A percentile compares a stretch with the other conserved stretches of the same genome.
These are phyloP conservation scores for Candidula unifasciata DNA, from an alignment of 2,888 invertebrate species.

Conservation along the genomic window DNA sequence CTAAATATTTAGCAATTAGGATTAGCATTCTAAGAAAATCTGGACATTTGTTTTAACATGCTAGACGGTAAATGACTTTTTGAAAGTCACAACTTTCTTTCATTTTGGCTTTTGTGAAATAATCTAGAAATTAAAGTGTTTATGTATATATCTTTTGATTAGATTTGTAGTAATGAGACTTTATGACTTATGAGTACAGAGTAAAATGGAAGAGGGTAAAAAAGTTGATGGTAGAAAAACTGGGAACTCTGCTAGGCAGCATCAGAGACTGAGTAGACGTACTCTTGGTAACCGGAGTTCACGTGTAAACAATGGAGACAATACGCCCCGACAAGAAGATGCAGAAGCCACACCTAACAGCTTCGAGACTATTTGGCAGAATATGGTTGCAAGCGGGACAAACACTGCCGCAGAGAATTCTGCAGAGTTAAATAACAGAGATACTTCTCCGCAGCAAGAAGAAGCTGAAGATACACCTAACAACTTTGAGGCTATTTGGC, in stretches of 20 bases:
- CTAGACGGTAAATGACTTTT: too few relatives aligned
- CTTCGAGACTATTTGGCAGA: not conserved
- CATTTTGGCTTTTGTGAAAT: too few relatives aligned
- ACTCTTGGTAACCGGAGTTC: conserved; percentile 3
- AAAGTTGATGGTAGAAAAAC: not conserved
- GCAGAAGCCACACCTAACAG: not conserved
- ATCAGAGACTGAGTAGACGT: not conserved
- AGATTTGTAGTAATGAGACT: not conserved
- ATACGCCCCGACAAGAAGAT: not conserved
- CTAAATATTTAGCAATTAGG: too few relatives aligned
- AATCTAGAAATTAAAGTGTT: too few relatives aligned
- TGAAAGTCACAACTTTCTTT: too few relatives aligned
- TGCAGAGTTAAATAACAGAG: too few relatives aligned
- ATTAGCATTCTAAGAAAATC: too few relatives aligned
- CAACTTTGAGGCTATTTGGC: not conserved
- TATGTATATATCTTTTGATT: not conserved
- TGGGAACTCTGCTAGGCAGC: not conserved
- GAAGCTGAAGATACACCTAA: not conserved
- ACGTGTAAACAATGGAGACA: not conserved
- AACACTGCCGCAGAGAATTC: not conserved
- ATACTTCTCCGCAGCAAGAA: too few relatives aligned
- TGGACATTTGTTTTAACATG: too few relatives aligned
- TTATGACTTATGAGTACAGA: not conserved
- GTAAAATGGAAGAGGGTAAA: conserved; percentile 21
- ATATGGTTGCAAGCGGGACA: not conserved